phyloP scores from a whole-genome alignment of 2,113 vertebrate genomes.

The Forbesichthys papilliferus region DNA sequence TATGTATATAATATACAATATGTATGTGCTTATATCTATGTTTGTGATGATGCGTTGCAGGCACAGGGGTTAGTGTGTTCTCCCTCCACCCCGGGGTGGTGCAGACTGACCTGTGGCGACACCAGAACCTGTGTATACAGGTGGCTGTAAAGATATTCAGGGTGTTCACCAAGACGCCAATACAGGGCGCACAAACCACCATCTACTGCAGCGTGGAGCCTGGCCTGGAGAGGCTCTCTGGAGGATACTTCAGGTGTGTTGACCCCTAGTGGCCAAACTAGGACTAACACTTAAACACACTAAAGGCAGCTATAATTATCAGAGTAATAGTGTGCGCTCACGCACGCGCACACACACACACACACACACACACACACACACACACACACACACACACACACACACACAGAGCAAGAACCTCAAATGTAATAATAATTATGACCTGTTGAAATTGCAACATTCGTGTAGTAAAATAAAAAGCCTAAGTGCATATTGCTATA shows the following conservation, averaged over 20 bases:
- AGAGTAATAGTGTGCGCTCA: too few relatives aligned
- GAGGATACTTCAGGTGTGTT: conserved; percentile 74
- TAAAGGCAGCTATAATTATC: neutral
- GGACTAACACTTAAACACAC: too few relatives aligned
- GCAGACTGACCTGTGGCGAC: conserved; percentile 75
- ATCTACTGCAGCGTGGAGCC: conserved; percentile 78
- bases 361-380: neutral
- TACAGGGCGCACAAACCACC: conserved; percentile 78
- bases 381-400: neutral
- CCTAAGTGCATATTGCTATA: neutral
- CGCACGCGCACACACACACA: too few relatives aligned
- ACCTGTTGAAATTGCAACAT: neutral
- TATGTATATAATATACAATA: too few relatives aligned
- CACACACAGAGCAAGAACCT: neutral
- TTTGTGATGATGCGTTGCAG: conserved; percentile 39
- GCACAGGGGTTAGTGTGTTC: conserved; percentile 74
- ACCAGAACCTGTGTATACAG: conserved; percentile 71
- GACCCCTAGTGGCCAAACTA: too few relatives aligned
- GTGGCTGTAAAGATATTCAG: conserved; percentile 70
- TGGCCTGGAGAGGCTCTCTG: conserved; percentile 69
- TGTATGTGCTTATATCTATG: neutral
- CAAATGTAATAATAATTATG: neutral
- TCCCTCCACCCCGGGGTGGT: conserved; percentile 79
- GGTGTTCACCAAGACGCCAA: conserved; percentile 72
- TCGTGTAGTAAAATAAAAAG: too few relatives aligned